phyloP scores from a whole-genome alignment of 2,113 vertebrate genomes.

The Scytalopus superciliaris region DNA sequence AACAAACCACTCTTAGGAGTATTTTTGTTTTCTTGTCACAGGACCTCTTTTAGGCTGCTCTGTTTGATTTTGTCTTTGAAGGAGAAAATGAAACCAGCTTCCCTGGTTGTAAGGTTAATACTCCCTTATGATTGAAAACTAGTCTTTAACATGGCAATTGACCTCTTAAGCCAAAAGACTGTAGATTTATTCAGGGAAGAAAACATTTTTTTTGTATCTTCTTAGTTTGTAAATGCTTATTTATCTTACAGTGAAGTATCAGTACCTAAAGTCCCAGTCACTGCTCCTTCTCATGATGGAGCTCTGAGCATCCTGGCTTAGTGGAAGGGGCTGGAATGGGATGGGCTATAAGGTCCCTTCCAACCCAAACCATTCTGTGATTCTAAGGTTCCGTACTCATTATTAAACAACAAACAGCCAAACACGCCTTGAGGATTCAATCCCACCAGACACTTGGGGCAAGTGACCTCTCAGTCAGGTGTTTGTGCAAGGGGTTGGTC shows the following conservation, averaged over 20 bases:
- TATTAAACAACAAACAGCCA: not conserved
- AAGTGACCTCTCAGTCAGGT: not conserved
- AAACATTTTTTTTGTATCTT: not conserved
- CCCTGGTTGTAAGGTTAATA: not conserved
- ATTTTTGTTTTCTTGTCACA: slow-evolving; percentile 3
- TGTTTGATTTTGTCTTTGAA: not conserved
- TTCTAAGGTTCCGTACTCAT: not conserved
- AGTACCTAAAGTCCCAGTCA: not conserved
- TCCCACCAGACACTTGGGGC: not conserved
- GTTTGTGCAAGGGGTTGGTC: not conserved
- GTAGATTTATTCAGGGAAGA: not conserved
- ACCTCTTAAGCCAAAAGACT: not conserved
- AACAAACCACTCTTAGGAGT: not conserved
- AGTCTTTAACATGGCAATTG: not conserved
- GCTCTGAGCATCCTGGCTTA: not conserved
- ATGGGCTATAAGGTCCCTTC: not conserved
- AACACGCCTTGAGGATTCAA: not conserved
- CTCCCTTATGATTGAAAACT: slow-evolving; percentile 3
- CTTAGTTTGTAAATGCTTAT: not conserved
- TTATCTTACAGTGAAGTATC: not conserved
- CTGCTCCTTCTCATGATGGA: not conserved
- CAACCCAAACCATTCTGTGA: not conserved
- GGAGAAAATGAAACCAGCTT: not conserved
- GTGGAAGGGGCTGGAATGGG: not conserved
- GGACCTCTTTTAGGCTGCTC: not conserved